Evolutionary conservation across 2,888 invertebrate genomes (phyloP), one percentile per base, ranked within the genome.

Genomic region (Aleiodes testaceus): DNA sequence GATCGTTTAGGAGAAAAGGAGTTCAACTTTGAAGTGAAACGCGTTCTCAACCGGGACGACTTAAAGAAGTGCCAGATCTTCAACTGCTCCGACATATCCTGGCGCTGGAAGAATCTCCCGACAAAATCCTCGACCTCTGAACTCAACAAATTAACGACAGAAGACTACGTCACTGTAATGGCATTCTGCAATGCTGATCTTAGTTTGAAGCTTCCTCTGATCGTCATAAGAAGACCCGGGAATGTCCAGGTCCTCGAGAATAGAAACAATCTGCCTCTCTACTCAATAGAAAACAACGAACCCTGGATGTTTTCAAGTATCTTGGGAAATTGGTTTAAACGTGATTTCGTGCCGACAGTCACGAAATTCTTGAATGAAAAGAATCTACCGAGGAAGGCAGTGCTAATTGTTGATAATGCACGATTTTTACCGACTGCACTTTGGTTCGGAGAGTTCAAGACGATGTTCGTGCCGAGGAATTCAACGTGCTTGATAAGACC

Each of bases 271-370:
- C 9, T 55, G 30, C 55, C 55, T n/a, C 55, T 55, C 1, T 55
- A 55, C 16, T 55, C 55, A 3, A 11, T 55, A 7, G 55, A 55
- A n/a, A 26, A 16, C 5, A 30, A 55, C 11, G 55, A 55, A 30
- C 55, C 55, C 14, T 55, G 55, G 55, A 55, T 55, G 55, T 55
- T 55, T 14, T 55, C 55, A n/a, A 55, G 55, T 7, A 16, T 55
- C 9, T 30, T 55, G 30, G 14, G 55, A 6, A 55, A 55, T 30
- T 55, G 55, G 55, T 55, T 55, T 30, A 55, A 16, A 6, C n/a
- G 30, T 2, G 55, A 55, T 16, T 55, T 55, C 14, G 55, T 55
- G 5, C 55, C 55, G 7, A 30, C 9, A 0, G 55, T 55, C 3
- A 55, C 55, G 5, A 26, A 55, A 30, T 55, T 26, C 30, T 16